A percentile compares a stretch with the other conserved stretches of the same genome.
phyloP scores from a whole-genome alignment of 2,888 invertebrate species.

The Acanthopleura granulata region DNA sequence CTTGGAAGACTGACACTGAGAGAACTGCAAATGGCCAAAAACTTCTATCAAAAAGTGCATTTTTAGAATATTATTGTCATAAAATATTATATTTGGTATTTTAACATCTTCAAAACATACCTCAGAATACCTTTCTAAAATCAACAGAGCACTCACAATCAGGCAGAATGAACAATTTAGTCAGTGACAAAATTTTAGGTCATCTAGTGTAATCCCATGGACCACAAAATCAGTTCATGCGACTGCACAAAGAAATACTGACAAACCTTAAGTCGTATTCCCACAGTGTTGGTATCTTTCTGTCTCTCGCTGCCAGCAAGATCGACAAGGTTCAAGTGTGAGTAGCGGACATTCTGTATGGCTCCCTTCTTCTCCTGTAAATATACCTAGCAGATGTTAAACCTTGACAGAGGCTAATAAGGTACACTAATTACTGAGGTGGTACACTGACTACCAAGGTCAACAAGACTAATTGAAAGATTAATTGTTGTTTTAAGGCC shows the following conservation, averaged over 20 bases:
- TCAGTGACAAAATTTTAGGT: too few species aligned
- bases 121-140: too few species aligned
- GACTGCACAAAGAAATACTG: not conserved
- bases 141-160: too few species aligned
- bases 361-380: constrained; percentile 59
- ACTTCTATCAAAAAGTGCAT: not conserved
- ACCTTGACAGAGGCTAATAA: too few species aligned
- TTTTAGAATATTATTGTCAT: not conserved
- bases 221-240: constrained; percentile 1
- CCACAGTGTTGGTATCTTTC: constrained; percentile 66
- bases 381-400: too few species aligned
- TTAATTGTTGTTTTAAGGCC: too few species aligned
- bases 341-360: constrained; percentile 58
- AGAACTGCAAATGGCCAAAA: not conserved
- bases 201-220: not conserved
- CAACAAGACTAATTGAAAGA: too few species aligned
- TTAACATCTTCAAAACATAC: too few species aligned
- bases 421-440: too few species aligned
- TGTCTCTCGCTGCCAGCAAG: constrained; percentile 71
- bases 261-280: constrained; percentile 65
- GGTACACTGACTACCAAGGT: too few species aligned
- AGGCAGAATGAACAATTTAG: too few species aligned
- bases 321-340: constrained; percentile 70
- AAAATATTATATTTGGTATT: too few species aligned
- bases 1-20: not conserved